A percentile compares a stretch with the other conserved stretches of the same genome.
These are phyloP conservation scores for Melanogrammus aeglefinus DNA, from an alignment of 2,797 vertebrate genomes.

Conservation along the genomic window DNA sequence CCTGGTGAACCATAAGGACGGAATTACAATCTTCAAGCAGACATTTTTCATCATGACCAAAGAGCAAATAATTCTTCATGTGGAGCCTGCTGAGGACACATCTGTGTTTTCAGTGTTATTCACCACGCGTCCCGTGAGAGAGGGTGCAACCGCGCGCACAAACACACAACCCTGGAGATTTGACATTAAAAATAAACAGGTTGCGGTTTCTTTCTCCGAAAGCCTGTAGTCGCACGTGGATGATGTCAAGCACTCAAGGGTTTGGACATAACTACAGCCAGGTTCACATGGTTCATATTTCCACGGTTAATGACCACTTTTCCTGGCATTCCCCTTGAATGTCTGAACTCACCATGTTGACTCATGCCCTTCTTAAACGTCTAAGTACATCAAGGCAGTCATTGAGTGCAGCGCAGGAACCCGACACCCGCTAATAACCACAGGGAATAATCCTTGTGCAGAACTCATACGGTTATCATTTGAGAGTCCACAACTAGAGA, in stretches of 20 bases:
- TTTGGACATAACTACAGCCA: conserved; percentile 41
- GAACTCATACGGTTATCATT: conserved; percentile 5
- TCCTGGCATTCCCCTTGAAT: conserved; percentile 42
- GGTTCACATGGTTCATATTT: conserved; percentile 29
- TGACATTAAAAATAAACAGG: conserved; percentile 49
- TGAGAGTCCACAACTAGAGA: neutral
- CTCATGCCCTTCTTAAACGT: conserved; percentile 22
- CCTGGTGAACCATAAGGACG: neutral
- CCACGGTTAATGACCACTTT: conserved; percentile 46
- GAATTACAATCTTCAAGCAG: neutral
- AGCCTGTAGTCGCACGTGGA: conserved; percentile 52
- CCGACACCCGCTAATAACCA: conserved; percentile 10
- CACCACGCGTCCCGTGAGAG: neutral
- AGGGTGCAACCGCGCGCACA: neutral
- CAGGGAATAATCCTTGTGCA: conserved; percentile 19
- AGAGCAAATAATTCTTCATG: neutral
- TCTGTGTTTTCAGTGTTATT: neutral
- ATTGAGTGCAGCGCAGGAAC: conserved; percentile 18
- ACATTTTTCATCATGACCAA: neutral
- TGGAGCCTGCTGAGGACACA: neutral
- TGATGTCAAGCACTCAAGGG: conserved; percentile 51
- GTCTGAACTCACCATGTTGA: conserved; percentile 43
- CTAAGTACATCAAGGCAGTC: conserved; percentile 24
- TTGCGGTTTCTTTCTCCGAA: conserved; percentile 45
- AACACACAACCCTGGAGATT: conserved; percentile 24